phyloP scores from a whole-genome alignment of 2,888 invertebrate genomes.

The Ommatoiulus sabulosus region DNA sequence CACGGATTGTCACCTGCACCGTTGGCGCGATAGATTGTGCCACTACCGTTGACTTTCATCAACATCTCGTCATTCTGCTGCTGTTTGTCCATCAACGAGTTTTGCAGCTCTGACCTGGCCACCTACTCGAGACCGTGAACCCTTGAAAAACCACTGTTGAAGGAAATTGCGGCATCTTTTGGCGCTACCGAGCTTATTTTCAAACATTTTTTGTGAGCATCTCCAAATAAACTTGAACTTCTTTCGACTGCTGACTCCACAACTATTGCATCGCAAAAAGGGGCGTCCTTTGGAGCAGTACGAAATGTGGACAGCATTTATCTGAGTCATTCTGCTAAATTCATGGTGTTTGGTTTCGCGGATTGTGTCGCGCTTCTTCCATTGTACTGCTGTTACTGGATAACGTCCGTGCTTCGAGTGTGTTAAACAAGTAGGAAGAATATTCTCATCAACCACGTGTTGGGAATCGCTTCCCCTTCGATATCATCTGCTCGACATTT shows the following conservation, averaged over 20 bases:
- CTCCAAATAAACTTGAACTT: conserved; percentile 43
- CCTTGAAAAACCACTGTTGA: not conserved
- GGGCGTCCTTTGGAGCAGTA: not conserved
- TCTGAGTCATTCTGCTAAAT: not conserved
- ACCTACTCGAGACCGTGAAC: not conserved
- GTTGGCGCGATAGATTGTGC: not conserved
- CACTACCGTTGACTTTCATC: not conserved
- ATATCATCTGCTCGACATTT: not conserved
- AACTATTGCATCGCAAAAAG: not conserved
- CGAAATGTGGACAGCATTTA: conserved; percentile 5
- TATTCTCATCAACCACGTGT: not conserved
- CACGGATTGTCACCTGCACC: not conserved
- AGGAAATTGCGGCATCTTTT: not conserved
- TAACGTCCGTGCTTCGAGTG: not conserved
- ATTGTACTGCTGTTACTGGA: not conserved
- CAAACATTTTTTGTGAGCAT: not conserved
- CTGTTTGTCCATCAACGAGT: not conserved
- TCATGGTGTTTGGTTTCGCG: not conserved
- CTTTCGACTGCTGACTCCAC: not conserved
- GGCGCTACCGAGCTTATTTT: not conserved
- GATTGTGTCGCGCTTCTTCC: not conserved
- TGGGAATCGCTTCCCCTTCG: not conserved
- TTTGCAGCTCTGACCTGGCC: not conserved
- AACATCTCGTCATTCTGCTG: not conserved
- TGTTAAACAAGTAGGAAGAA: not conserved